These are phyloP conservation scores for Mylabris phalerata DNA, from an alignment of 1,140 invertebrate genomes.

Conservation along the genomic window DNA sequence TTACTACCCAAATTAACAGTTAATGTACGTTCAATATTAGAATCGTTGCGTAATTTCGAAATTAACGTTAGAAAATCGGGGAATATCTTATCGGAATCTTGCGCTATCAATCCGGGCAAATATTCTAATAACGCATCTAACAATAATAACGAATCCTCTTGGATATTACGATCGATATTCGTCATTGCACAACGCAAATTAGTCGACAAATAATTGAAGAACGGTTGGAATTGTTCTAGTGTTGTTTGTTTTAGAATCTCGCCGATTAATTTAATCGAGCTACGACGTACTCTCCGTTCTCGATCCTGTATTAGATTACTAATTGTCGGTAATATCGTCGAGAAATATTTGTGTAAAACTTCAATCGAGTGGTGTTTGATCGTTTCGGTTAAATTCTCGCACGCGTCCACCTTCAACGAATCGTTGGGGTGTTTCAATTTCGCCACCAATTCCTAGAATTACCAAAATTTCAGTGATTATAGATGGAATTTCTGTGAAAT, in stretches of 20 bases:
- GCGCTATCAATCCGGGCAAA: conserved; percentile 53
- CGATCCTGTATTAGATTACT: conserved; percentile 62
- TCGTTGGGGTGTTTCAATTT: conserved; percentile 73
- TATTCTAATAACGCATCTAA: conserved; percentile 63
- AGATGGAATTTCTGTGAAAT: too few species aligned
- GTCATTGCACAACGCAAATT: conserved; percentile 82
- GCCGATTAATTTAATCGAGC: conserved; percentile 60
- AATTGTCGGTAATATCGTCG: conserved; percentile 61
- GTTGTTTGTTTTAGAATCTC: conserved; percentile 50
- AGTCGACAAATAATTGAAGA: conserved; percentile 65
- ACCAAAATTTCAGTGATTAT: not conserved
- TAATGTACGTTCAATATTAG: conserved; percentile 54
- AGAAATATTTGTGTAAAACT: conserved; percentile 53
- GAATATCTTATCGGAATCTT: conserved; percentile 60
- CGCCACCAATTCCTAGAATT: conserved; percentile 58
- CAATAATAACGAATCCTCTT: conserved; percentile 72
- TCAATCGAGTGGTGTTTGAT: conserved; percentile 50
- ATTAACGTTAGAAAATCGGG: conserved; percentile 75
- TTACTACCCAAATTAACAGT: conserved; percentile 58
- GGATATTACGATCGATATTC: conserved; percentile 69
- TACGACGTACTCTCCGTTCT: conserved; percentile 60
- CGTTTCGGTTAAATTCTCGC: conserved; percentile 65
- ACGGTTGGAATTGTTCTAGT: conserved; percentile 50
- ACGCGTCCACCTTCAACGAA: conserved; percentile 59
- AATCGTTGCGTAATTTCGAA: conserved; percentile 57